Base-by-base conservation (phyloP, 2,797 vertebrate genomes). In the Coregonus suidteri region DNA sequence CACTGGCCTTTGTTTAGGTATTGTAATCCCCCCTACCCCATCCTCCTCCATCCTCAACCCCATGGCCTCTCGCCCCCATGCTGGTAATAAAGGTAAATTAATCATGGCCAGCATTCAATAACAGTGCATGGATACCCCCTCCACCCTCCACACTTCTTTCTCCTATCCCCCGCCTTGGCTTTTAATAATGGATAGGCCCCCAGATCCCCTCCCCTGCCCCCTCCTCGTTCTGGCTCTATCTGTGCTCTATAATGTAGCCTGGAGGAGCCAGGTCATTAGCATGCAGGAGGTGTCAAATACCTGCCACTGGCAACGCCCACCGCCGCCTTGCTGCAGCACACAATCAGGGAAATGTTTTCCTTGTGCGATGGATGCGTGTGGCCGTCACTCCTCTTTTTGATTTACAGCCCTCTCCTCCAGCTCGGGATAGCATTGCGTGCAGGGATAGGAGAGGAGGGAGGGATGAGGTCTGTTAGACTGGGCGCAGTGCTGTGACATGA, bases 291-390 rank as follows among this genome's bases (percentile, higher is more conserved):
- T 68, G 62, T 79, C 77, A 41, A 75, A 53, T 68, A 66, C 75
- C 79, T 75, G 72, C 74, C 76, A 64, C 25, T 53, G 52, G 66
- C 25, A 68, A 74, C 75, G 77, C 6, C 56, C 75, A 72, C 47
- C 79, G 71, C 66, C 53, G n/a, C 31, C 9, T 30, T 6, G 14
- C 47, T 37, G 30, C 69, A 37, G 59, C 75, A 77, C 70, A 73
- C 76, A 83, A 81, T 83, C 74, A 83, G 79, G 76, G 73, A 76
- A 80, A 83, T 83, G 82, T 83, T 83, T 83, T 81, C 70, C 79
- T 78, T 73, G 76, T 75, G 69, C 73, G 74, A 78, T 78, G 73
- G 79, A 74, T 80, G 73, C 74, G 64, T 83, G 70, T 76, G 73
- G 53, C 74, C 75, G 71, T 74, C 82, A 74, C 70, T 74, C 69